These are phyloP conservation scores for Nasonia vitripennis DNA, from an alignment of 1,140 invertebrate species.

Conservation along the genomic window DNA sequence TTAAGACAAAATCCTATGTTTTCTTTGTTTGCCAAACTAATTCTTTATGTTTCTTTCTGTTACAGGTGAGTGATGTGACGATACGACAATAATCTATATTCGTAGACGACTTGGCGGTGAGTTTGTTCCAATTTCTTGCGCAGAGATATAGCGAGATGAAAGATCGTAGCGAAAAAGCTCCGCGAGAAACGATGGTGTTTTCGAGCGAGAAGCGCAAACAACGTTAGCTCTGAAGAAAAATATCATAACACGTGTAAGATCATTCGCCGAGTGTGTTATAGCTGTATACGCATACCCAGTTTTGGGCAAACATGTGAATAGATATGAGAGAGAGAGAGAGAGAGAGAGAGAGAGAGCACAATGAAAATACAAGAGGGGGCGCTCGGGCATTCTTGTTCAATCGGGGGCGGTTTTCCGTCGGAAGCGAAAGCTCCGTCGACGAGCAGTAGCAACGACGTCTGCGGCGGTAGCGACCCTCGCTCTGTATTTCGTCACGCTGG, in stretches of 20 bases:
- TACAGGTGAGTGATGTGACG: constrained; percentile 36
- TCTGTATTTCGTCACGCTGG: constrained; percentile 56
- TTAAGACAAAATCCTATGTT: neutral
- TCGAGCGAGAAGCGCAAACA: neutral
- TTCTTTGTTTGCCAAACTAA: constrained; percentile 13
- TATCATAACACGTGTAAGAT: constrained; percentile 47
- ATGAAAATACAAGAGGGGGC: constrained; percentile 48
- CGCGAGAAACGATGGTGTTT: neutral
- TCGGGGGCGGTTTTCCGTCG: constrained; percentile 60
- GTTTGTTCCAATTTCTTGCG: constrained; percentile 20
- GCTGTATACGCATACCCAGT: neutral
- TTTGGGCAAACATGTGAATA: constrained; percentile 47
- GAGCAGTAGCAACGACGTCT: constrained; percentile 44
- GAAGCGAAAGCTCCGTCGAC: constrained; percentile 54
- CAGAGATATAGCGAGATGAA: neutral
- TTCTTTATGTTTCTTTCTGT: constrained; percentile 12
- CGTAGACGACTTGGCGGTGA: constrained; percentile 15
- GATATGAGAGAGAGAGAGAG: neutral
- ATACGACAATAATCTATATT: neutral
- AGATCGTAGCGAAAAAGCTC: neutral
- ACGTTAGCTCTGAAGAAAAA: neutral
- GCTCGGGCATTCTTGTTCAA: constrained; percentile 43
- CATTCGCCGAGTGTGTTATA: neutral
- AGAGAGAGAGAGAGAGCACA: constrained; percentile 31
- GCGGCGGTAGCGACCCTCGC: constrained; percentile 7